These are phyloP conservation scores for Euschistus heros DNA, from an alignment of 1,140 invertebrate genomes.

Conservation along the genomic window DNA sequence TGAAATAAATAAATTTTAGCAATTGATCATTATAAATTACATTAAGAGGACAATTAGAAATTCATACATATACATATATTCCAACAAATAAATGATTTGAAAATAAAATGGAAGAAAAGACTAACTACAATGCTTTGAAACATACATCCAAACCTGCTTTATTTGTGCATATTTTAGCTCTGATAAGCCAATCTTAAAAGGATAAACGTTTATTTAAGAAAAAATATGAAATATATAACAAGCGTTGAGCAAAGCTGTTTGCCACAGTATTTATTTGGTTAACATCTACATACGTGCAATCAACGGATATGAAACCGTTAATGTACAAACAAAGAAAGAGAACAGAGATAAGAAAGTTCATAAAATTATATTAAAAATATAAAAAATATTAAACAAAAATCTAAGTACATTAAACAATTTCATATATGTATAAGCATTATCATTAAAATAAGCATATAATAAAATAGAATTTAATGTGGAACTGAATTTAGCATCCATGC, in stretches of 20 bases:
- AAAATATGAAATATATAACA: constrained; percentile 1
- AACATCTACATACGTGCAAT: neutral
- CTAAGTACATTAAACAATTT: constrained; percentile 7
- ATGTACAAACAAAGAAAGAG: constrained; percentile 10
- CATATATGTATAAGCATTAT: constrained; percentile 2
- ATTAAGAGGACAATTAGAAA: no score
- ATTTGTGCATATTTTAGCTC: neutral
- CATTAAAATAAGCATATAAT: constrained; percentile 4
- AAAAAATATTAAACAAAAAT: neutral
- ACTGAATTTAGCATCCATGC: constrained; percentile 7
- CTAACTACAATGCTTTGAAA: constrained; percentile 5
- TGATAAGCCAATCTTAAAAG: neutral
- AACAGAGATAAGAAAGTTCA: constrained; percentile 2
- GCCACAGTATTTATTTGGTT: neutral
- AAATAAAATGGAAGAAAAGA: neutral
- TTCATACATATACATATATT: no score
- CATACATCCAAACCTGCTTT: constrained; percentile 5
- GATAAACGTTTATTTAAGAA: neutral
- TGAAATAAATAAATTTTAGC: no score
- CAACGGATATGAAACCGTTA: constrained; percentile 9
- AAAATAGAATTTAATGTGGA: neutral
- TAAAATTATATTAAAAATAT: neutral
- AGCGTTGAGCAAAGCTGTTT: constrained; percentile 9
- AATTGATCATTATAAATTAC: no score
- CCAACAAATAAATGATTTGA: no score